phyloP scores from a whole-genome alignment of 2,113 vertebrate species.

The Empidonax alnorum region DNA sequence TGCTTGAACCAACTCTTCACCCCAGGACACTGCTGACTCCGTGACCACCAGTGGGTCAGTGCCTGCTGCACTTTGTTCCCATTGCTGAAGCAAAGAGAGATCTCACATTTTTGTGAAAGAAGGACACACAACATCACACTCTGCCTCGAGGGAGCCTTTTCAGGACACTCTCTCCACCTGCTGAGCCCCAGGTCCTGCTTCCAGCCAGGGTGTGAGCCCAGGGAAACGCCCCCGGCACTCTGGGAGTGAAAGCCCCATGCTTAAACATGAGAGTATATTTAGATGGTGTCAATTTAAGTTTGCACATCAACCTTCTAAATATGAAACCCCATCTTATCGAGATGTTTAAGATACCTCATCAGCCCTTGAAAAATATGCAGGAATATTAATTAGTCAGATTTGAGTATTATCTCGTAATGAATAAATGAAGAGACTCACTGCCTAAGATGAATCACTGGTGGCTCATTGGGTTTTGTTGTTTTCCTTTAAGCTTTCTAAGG shows the following conservation, averaged over 20 bases:
- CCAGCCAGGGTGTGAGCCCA: accelerated
- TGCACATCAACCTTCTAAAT: slow-evolving; percentile 63
- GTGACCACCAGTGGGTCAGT: accelerated
- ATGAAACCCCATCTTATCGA: slow-evolving; percentile 43
- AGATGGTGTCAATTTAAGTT: background rate
- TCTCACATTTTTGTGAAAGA: background rate
- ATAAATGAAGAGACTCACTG: slow-evolving; percentile 40
- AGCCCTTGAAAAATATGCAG: slow-evolving; percentile 61
- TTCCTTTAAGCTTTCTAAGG: background rate
- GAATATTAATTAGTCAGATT: slow-evolving; percentile 71
- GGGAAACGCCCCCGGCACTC: background rate
- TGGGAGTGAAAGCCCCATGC: background rate
- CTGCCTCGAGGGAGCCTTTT: background rate
- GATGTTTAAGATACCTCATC: slow-evolving; percentile 63
- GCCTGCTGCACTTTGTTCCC: accelerated
- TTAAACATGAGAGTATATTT: slow-evolving; percentile 65
- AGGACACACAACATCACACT: background rate
- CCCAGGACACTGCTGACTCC: background rate
- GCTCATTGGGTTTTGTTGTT: background rate
- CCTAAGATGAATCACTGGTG: background rate
- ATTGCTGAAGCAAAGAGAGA: background rate
- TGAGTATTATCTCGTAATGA: slow-evolving; percentile 57
- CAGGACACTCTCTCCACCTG: accelerated
- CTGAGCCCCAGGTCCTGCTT: accelerated
- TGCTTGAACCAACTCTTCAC: background rate